Evolutionary conservation across 2,888 invertebrate species (phyloP).

Genomic region (Psococerastis gibbosa): DNA sequence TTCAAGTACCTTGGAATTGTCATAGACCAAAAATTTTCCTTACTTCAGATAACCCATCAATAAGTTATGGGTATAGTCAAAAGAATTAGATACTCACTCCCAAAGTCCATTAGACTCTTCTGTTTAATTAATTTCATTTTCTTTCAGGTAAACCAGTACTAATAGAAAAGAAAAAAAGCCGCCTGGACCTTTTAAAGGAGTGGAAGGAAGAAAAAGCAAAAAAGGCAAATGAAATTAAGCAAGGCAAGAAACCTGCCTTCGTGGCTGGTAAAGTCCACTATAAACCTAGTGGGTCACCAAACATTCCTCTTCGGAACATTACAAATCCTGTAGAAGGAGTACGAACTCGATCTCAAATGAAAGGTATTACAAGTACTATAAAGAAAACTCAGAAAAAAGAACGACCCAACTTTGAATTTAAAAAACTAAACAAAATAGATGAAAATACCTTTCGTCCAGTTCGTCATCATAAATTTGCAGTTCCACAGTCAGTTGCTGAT

Average conservation of each 20-base stretch:
- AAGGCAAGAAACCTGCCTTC: neutral
- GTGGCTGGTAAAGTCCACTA: neutral
- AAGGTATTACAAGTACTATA: neutral
- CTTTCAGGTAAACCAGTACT: no score
- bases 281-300: constrained; percentile 2
- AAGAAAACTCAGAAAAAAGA: neutral
- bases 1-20: no score
- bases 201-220: constrained; percentile 1
- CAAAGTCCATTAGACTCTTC: no score
- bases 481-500: neutral
- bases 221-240: neutral
- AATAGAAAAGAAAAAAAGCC: neutral
- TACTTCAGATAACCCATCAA: no score
- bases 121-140: no score
- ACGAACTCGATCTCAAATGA: neutral
- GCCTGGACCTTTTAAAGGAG: neutral
- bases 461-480: neutral
- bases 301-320: neutral
- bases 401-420: neutral
- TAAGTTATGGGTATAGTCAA: no score
- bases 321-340: neutral
- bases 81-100: no score
- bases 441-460: neutral
- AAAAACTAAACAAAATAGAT: neutral
- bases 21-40: no score